Percentiles rank a stretch among this genome's conserved stretches.
Conservation (phyloP, 2,797 vertebrate species). For the Esox masquinongy region DNA sequence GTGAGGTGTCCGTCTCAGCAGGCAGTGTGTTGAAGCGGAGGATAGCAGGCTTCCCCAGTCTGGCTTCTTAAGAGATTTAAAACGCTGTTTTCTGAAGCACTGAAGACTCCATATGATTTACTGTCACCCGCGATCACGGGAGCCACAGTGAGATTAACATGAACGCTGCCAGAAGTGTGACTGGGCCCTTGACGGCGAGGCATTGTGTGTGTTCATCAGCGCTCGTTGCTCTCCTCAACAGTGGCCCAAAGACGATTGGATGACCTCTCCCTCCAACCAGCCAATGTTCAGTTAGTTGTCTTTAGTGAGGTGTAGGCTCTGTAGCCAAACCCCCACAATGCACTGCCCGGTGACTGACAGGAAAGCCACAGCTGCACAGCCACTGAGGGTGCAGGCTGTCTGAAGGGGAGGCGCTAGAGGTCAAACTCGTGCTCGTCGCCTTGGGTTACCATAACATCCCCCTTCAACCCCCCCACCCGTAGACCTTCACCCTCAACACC, state of each 20-base stretch:
- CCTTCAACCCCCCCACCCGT: not conserved
- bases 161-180: not conserved
- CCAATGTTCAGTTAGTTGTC: not conserved
- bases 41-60: not conserved
- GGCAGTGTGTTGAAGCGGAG: not conserved
- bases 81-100: slow-evolving; percentile 9
- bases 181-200: not conserved
- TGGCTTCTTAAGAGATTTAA: slow-evolving; percentile 25
- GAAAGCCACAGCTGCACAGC: slow-evolving; percentile 21
- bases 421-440: slow-evolving; percentile 1
- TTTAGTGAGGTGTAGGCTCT: not conserved
- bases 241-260: not conserved
- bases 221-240: not conserved
- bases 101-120: slow-evolving; percentile 7
- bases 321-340: not conserved
- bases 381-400: not conserved
- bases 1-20: slow-evolving; percentile 7
- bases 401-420: not conserved
- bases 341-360: slow-evolving; percentile 20
- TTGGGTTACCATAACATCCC: not conserved
- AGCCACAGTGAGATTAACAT: not conserved
- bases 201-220: not conserved
- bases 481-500: not conserved
- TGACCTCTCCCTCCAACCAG: not conserved
- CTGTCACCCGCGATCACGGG: not conserved